Conservation (phyloP, 1,140 invertebrate genomes). For the Octopus sinensis region DNA sequence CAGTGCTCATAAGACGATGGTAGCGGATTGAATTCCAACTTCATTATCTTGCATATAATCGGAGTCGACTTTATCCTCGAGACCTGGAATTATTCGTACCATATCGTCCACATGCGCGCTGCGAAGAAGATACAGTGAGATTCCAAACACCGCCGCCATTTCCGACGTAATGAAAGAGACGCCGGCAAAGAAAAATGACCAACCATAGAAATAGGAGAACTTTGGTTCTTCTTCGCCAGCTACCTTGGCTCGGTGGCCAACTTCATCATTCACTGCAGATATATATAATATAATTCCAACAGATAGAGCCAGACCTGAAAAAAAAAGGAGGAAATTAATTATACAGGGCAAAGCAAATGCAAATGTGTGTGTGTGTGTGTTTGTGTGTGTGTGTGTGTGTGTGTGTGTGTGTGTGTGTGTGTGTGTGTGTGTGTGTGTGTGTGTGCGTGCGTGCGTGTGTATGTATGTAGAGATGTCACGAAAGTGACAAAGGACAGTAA, state of each 20-base stretch:
- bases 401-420: background rate
- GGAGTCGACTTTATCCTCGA: slow-evolving; percentile 31
- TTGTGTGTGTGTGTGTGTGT: background rate
- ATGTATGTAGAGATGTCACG: background rate
- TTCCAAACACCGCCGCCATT: slow-evolving; percentile 40
- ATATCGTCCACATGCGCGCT: slow-evolving; percentile 35
- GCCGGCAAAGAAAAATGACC: slow-evolving; percentile 47
- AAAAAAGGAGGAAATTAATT: slow-evolving; percentile 6
- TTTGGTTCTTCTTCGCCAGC: slow-evolving; percentile 24
- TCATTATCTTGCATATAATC: slow-evolving; percentile 14
- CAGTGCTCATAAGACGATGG: slow-evolving; percentile 13
- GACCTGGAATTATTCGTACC: slow-evolving; percentile 37
- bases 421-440: background rate
- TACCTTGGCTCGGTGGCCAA: slow-evolving; percentile 34
- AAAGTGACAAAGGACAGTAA: background rate
- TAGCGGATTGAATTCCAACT: background rate
- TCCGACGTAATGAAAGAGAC: slow-evolving; percentile 39
- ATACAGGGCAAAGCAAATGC: background rate
- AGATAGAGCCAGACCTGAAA: slow-evolving; percentile 41
- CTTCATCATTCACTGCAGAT: slow-evolving; percentile 49
- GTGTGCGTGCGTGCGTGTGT: background rate
- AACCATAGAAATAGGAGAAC: slow-evolving; percentile 47
- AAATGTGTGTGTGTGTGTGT: background rate
- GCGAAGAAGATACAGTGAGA: slow-evolving; percentile 41
- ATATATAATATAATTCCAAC: slow-evolving; percentile 49